Conservation (phyloP, 2,888 invertebrate genomes). For the Antitype chi region DNA sequence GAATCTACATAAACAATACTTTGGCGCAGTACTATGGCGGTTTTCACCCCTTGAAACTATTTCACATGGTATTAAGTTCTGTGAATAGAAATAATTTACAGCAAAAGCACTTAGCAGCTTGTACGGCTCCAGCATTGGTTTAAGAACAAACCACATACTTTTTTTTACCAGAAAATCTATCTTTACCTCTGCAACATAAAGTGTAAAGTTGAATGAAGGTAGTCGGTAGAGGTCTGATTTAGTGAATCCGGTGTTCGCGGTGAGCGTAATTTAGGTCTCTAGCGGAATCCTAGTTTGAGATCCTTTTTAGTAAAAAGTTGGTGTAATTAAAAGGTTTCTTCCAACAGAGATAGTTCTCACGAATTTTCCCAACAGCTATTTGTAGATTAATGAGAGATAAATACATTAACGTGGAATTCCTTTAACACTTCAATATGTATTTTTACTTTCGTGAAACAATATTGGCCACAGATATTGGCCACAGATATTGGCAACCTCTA, state of each 20-base stretch:
- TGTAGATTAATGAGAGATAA: not conserved
- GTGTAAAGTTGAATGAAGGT: slow-evolving; percentile 7
- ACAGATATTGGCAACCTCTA: not conserved
- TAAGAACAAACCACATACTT: slow-evolving; percentile 11
- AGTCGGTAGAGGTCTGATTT: not conserved
- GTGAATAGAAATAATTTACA: slow-evolving; percentile 52
- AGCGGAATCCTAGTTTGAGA: not conserved
- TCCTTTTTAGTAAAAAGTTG: slow-evolving; percentile 10
- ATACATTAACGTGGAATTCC: not conserved
- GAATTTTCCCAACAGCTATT: not conserved
- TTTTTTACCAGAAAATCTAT: not conserved
- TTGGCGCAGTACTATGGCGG: not conserved
- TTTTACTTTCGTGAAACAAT: not conserved
- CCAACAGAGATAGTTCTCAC: not conserved
- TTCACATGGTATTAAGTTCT: slow-evolving; percentile 34
- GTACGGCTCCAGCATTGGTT: slow-evolving; percentile 24
- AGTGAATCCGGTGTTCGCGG: not conserved
- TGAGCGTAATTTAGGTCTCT: slow-evolving; percentile 24
- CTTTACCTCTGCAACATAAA: not conserved
- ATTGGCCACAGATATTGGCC: not conserved
- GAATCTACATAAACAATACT: not conserved
- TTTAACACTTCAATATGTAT: too few relatives aligned
- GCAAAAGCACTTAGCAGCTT: slow-evolving; percentile 36
- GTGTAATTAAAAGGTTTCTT: not conserved
- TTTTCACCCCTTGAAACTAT: slow-evolving; percentile 1